phyloP scores from a whole-genome alignment of 2,113 vertebrate species.

The Cyanocitta stelleri region DNA sequence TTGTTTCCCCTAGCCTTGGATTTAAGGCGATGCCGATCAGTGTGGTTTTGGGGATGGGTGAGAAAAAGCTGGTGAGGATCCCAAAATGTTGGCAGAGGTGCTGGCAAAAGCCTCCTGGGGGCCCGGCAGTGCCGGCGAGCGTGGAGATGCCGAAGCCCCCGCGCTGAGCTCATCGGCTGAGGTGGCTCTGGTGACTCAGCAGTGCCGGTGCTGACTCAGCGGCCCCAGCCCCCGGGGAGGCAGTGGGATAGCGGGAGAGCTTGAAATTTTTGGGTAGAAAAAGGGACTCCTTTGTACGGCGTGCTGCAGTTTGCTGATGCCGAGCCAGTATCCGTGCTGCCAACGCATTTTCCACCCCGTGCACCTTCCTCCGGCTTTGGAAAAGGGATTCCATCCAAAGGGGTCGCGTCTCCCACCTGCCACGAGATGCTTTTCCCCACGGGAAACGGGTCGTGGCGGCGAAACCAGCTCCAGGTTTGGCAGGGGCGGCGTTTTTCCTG shows the following conservation, averaged over 20 bases:
- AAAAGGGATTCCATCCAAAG: background rate
- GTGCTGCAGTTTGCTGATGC: background rate
- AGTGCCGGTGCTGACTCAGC: constrained; percentile 1
- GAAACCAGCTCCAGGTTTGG: background rate
- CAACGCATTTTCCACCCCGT: accelerated
- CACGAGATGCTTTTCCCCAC: background rate
- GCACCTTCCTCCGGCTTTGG: background rate
- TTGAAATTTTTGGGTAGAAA: background rate
- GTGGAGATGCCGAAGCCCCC: constrained; percentile 11
- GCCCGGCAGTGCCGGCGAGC: background rate
- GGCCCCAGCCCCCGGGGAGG: background rate
- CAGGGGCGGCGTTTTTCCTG: background rate
- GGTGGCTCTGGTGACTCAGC: constrained; percentile 47
- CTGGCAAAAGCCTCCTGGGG: background rate
- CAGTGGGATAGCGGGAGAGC: background rate
- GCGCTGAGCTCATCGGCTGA: constrained; percentile 42
- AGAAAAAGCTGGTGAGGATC: background rate
- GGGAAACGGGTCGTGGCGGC: background rate
- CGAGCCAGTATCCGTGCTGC: accelerated
- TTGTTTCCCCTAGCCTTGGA: background rate
- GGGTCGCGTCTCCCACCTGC: background rate
- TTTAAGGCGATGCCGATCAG: accelerated
- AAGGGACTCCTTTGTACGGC: background rate
- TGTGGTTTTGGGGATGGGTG: background rate
- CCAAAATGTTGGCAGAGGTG: background rate